Evolutionary conservation across 2,113 vertebrate genomes (phyloP), one percentile per base, ranked within the genome.

Genomic region (Megaleporinus macrocephalus): DNA sequence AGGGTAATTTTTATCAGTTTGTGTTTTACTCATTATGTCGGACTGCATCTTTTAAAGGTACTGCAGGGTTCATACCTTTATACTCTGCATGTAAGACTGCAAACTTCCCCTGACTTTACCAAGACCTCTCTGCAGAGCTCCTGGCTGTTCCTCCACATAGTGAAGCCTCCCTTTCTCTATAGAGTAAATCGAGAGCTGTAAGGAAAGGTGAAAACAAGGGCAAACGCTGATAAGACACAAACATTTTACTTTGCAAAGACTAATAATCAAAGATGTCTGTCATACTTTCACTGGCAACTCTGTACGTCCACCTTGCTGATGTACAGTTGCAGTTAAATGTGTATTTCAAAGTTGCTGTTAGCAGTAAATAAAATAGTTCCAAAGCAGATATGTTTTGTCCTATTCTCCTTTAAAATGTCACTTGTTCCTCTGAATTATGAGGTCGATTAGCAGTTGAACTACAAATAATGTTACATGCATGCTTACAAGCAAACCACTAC

Each of bases 171-270:
- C 84, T 55, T 81, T 81, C n/a, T 94, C 87, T 63, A 0, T 81
- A 66, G 84, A 29, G 74, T 96, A 96, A 83, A 96, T 90, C 1
- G 95, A 91, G 49, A 96, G 92, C 95, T 96, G 90, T 0, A 87
- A 71, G 24, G 24, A 30, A 79, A 70, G 2, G 22, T 20, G 36
- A 41, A 33, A 71, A 26, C 29, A 51, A 30, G 47, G 6, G 0
- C 16, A 77, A 24, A 77, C 1, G 30, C 26, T 3, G 16, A 36
- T 36, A 36, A 36, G 16, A 13, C 18, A 70, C 33, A 33, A 36
- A 36, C 29, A 36, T 1, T 66, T 20, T 15, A 18, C 16, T 33
- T 15, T 5, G 9, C 15, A 33, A 66, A 14, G 15, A 29, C 13
- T 12, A 10, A 15, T 11, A 24, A 14, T 63, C 26, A 71, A 71